A percentile compares a stretch with the other conserved stretches of the same genome.
Evolutionary conservation across 1,140 invertebrate genomes (phyloP).

Genomic region (Leptestheria dahalacensis): DNA sequence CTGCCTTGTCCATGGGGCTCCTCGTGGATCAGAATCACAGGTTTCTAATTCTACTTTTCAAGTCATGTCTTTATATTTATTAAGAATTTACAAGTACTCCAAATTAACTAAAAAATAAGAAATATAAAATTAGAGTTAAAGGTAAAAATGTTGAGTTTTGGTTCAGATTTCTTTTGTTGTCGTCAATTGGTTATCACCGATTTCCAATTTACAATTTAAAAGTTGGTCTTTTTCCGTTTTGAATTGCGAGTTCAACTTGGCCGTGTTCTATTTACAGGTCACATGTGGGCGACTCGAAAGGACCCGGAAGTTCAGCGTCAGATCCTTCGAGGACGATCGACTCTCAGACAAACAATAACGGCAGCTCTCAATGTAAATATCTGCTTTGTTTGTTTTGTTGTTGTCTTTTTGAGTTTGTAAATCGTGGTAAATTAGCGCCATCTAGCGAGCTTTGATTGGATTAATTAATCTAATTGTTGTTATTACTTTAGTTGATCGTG

Average conservation of each 20-base stretch:
- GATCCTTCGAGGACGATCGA: conserved; percentile 2
- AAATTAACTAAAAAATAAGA: too few relatives aligned
- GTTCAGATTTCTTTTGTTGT: too few relatives aligned
- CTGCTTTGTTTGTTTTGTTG: too few relatives aligned
- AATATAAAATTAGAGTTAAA: too few relatives aligned
- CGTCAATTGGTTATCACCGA: not conserved
- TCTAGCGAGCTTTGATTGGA: too few relatives aligned
- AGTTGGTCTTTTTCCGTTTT: not conserved
- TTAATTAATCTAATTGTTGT: too few relatives aligned
- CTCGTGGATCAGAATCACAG: conserved; percentile 16
- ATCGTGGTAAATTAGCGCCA: not conserved
- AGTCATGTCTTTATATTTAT: not conserved
- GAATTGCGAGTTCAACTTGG: not conserved
- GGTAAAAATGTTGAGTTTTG: too few relatives aligned
- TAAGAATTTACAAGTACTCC: too few relatives aligned
- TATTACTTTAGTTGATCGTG: not conserved
- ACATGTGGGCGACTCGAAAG: conserved; percentile 5
- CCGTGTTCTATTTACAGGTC: not conserved
- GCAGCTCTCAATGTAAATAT: conserved; percentile 2
- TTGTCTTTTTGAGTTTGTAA: not conserved
- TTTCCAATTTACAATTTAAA: too few relatives aligned
- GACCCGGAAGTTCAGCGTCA: not conserved
- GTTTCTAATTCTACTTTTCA: not conserved
- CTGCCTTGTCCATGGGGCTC: conserved; percentile 10
- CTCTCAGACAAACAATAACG: not conserved